phyloP scores from a whole-genome alignment of 2,113 vertebrate species.

The Plecturocebus donacophilus region DNA sequence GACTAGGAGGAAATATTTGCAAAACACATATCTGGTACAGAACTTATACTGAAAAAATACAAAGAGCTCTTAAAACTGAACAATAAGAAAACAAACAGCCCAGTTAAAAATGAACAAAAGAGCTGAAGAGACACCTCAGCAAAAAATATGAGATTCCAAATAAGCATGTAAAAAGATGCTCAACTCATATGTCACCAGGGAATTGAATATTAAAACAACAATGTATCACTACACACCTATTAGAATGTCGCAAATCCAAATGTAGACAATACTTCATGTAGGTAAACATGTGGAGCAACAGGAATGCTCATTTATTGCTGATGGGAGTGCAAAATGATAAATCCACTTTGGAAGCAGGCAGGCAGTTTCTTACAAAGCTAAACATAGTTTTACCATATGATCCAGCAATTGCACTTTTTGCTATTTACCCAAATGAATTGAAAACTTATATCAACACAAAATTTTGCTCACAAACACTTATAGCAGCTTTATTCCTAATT shows the following conservation, averaged over 20 bases:
- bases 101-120: not conserved
- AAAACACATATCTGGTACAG: not conserved
- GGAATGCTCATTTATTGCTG: not conserved
- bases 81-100: not conserved
- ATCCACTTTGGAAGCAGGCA: constrained; percentile 8
- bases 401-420: not conserved
- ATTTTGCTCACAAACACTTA: not conserved
- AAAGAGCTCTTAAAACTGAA: not conserved
- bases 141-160: not conserved
- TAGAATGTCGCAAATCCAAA: not conserved
- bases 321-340: not conserved
- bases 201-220: not conserved
- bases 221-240: not conserved
- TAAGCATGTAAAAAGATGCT: not conserved
- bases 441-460: constrained; percentile 10
- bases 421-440: constrained; percentile 10
- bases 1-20: not conserved
- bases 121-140: not conserved
- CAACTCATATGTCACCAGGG: not conserved
- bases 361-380: not conserved
- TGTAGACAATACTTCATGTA: not conserved
- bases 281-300: not conserved
- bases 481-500: not conserved
- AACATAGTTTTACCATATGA: not conserved
- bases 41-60: not conserved